Evolutionary conservation across 2,888 invertebrate genomes (phyloP), one percentile per base, ranked within the genome.

Genomic region (Ganaspis brasiliensis): DNA sequence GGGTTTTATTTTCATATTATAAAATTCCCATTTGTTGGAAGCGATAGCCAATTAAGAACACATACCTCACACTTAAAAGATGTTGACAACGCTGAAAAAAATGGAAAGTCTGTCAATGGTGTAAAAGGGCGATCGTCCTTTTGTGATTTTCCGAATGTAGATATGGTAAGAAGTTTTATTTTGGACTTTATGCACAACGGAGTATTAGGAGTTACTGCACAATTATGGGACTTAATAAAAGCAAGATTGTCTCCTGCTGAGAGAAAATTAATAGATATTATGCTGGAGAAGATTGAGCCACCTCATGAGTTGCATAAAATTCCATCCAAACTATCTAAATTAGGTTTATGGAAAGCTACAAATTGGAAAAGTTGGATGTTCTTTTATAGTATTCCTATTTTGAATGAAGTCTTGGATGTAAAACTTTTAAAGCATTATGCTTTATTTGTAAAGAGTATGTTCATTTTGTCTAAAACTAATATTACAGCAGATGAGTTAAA

Each of bases 351-450:
- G 73, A 76, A 76, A 40, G 76, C 76, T 16, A 61, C 73, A 35
- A 24, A 76, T 40, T 76, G 73, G 76, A 59, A 55, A 14, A 49
- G 63, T 40, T 63, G 76, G 76, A 31, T 76, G n/a, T 40, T 76
- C 21, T 72, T 45, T 40, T 76, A 73, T 24, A 31, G 40, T 52
- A 35, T 61, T 37, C 73, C 73, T 1, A 73, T 73, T 24, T 73
- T 40, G 35, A 26, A 24, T 10, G 45, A 56, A 49, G 31, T 59
- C 16, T 49, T 73, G 24, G 37, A 56, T 49, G n/a, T 10, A 73
- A 52, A 73, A 35, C 31, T 73, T 37, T 37, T 73, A 16, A 19
- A 57, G 56, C 73, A 73, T 59, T 73, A 57, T 59, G 56, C 73
- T 14, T 35, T 73, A 14, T 73, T 57, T n/a, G 59, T 73, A 21